Evolutionary conservation across 2,113 vertebrate genomes (phyloP).

Genomic region (Pelecanus crispus): DNA sequence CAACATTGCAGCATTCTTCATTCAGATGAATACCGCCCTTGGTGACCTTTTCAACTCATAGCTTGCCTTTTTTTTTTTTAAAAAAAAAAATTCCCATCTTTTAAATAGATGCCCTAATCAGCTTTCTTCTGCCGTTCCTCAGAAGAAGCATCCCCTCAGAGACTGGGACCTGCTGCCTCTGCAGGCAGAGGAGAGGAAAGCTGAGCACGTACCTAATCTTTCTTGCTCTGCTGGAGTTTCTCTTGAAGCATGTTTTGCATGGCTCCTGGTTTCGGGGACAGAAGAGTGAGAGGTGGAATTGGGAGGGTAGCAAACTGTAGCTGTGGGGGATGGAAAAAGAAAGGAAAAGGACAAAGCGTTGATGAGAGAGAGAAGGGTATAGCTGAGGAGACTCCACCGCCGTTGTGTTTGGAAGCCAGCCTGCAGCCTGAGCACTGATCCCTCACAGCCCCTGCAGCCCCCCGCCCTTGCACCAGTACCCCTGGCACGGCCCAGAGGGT

Average conservation of each 20-base stretch:
- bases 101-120: background rate
- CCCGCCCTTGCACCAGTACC: background rate
- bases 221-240: background rate
- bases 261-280: background rate
- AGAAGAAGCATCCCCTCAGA: background rate
- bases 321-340: background rate
- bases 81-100: background rate
- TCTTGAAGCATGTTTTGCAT: background rate
- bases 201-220: background rate
- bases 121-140: background rate
- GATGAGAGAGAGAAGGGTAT: too few species aligned
- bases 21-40: background rate
- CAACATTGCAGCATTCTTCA: background rate
- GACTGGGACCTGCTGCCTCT: background rate
- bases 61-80: background rate
- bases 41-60: background rate
- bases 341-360: background rate
- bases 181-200: background rate
- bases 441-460: background rate
- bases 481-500: rapidly evolving
- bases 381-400: background rate
- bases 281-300: background rate
- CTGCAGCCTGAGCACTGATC: background rate
- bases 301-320: background rate
- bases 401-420: background rate